Evolutionary conservation across 2,113 vertebrate species (phyloP), one percentile per base, ranked within the genome.

Genomic region (Grammomys surdaster): DNA sequence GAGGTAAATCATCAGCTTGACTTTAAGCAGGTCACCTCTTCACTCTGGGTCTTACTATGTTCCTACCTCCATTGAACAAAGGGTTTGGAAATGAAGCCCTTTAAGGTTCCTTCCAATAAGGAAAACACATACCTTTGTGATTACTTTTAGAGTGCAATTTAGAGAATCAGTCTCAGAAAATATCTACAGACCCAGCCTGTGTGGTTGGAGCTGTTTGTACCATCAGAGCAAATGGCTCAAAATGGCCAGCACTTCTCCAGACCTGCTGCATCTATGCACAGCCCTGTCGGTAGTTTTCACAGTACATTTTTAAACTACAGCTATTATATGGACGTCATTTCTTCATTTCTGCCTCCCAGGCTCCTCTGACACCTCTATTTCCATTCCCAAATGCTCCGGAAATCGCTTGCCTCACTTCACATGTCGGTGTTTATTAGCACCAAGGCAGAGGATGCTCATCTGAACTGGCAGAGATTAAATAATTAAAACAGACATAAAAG

Each of bases 381-480:
- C 84, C 80, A 40, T 84, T 97, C 90, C 85, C 60, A 48, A 93
- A 80, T 36, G 81, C 54, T n/a, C n/a, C 19, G 5, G 93, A 95
- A 92, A 70, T 60, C 69, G 75, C 76, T 93, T 6, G 1, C 78
- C 86, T 92, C 80, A 56, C 93, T 89, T 70, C 96, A 84, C 24
- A 88, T 93, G 94, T 89, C 96, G 87, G 78, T 69, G 77, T 43
- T 9, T 76, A 69, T 97, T 93, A 97, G 92, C 85, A 86, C 56
- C 1, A 4, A 51, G 40, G 58, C 43, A 7, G 87, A 14, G 77
- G 67, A 31, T 0, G 17, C 31, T 40, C 78, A 14, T 72, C 77
- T 72, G 94, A 96, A 58, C 85, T 22, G 78, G 65, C 54, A 72
- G 95, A 69, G 28, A 96, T 75, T 95, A 93, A 97, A 97, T 92